These are phyloP conservation scores for Pangasianodon hypophthalmus DNA, from an alignment of 2,113 vertebrate species.

Conservation along the genomic window DNA sequence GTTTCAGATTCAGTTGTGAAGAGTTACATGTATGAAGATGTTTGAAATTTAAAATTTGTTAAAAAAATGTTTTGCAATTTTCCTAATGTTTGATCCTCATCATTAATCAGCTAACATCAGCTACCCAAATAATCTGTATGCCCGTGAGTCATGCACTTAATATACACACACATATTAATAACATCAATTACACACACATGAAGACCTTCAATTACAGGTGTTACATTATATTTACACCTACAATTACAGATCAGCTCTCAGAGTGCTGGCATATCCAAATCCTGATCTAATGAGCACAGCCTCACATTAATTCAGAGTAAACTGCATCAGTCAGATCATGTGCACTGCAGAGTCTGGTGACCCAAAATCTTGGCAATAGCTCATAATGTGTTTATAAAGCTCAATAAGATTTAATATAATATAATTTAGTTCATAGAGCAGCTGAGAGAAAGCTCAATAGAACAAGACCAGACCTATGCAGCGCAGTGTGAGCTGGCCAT, in stretches of 20 bases:
- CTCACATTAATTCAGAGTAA: background rate
- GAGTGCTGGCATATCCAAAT: background rate
- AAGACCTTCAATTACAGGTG: background rate
- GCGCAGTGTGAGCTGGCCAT: background rate
- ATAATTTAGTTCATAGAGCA: background rate
- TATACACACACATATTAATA: background rate
- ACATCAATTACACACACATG: background rate
- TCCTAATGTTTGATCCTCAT: background rate
- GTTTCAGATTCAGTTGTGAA: background rate
- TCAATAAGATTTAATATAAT: background rate
- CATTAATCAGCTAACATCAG: background rate
- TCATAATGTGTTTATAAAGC: background rate
- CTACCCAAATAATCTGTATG: background rate
- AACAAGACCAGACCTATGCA: background rate
- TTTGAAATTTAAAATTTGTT: too few species aligned
- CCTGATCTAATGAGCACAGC: slow-evolving; percentile 2
- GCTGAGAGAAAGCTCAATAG: background rate
- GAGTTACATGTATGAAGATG: background rate
- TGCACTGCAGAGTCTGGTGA: background rate
- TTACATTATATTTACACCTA: background rate
- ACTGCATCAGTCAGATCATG: background rate
- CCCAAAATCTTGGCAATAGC: background rate
- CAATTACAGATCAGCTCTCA: background rate
- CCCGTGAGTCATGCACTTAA: background rate
- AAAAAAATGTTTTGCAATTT: background rate